Evolutionary conservation across 2,888 invertebrate species (phyloP).

Genomic region (Acronicta aceris): DNA sequence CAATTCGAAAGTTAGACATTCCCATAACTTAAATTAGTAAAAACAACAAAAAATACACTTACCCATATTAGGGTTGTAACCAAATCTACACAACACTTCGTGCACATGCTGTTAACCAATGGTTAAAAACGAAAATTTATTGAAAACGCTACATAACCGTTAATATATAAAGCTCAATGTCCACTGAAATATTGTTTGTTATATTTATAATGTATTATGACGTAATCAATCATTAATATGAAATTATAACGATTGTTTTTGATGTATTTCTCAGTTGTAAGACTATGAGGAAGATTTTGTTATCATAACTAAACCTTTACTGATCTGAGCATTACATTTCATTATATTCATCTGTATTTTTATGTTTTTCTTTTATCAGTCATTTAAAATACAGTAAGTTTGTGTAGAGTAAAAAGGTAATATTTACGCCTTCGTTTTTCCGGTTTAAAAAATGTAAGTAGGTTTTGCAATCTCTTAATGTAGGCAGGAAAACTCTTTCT

Average conservation of each 20-base stretch:
- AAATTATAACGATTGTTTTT: too few relatives aligned
- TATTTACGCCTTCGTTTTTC: too few relatives aligned
- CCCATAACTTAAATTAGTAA: conserved; percentile 37
- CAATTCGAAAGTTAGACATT: conserved; percentile 32
- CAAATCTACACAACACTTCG: conserved; percentile 61
- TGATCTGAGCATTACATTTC: too few relatives aligned
- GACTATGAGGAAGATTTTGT: neutral
- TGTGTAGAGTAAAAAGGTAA: too few relatives aligned
- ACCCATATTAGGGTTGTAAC: conserved; percentile 51
- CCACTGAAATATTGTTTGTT: conserved; percentile 28
- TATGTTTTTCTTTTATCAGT: too few relatives aligned
- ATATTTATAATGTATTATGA: neutral
- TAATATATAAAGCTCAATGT: conserved; percentile 45
- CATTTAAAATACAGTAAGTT: too few relatives aligned
- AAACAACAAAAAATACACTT: conserved; percentile 54
- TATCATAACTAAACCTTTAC: neutral
- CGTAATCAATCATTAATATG: neutral
- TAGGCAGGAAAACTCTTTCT: too few relatives aligned
- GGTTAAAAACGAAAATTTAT: conserved; percentile 39
- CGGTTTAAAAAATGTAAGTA: too few relatives aligned
- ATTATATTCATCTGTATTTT: too few relatives aligned
- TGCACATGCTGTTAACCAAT: conserved; percentile 60
- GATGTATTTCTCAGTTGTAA: neutral
- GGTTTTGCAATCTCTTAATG: too few relatives aligned
- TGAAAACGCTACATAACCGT: conserved; percentile 36